Conservation (phyloP, 2,113 vertebrate genomes). For the Solea senegalensis region DNA sequence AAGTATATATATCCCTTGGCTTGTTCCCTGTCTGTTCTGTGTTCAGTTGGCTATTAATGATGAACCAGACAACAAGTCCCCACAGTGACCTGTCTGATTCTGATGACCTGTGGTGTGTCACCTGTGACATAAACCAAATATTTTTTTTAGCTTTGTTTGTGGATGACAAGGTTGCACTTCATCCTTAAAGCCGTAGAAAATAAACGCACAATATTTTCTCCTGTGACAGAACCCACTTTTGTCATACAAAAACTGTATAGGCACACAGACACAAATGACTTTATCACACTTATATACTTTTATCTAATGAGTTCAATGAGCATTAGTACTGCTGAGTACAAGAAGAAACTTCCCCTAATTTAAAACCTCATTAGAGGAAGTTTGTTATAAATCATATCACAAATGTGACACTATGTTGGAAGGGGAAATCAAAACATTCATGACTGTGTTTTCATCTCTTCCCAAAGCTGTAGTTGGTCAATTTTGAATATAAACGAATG, state of each 20-base stretch:
- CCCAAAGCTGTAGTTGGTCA: no score
- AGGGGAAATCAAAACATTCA: not conserved
- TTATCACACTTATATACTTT: not conserved
- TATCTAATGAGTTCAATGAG: not conserved
- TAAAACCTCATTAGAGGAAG: not conserved
- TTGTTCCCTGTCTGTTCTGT: conserved; percentile 31
- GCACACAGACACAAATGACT: not conserved
- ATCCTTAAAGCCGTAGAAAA: not conserved
- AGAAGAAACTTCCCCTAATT: no score
- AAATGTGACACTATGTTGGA: not conserved
- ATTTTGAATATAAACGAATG: no score
- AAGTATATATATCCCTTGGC: not conserved
- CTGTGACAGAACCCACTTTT: not conserved
- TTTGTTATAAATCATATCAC: not conserved
- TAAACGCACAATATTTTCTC: conserved; percentile 47
- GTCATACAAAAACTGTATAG: not conserved
- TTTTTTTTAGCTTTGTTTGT: not conserved
- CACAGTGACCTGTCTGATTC: conserved; percentile 68
- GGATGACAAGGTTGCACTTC: conserved; percentile 6
- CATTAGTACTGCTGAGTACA: fast-evolving
- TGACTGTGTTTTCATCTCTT: not conserved
- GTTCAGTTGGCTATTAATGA: conserved; percentile 70
- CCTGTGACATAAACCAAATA: conserved; percentile 44
- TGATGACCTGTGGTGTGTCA: conserved; percentile 58
- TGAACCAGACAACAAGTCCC: conserved; percentile 71